Evolutionary conservation across 2,888 invertebrate genomes (phyloP).

Genomic region (Bhutanitis thaidina): DNA sequence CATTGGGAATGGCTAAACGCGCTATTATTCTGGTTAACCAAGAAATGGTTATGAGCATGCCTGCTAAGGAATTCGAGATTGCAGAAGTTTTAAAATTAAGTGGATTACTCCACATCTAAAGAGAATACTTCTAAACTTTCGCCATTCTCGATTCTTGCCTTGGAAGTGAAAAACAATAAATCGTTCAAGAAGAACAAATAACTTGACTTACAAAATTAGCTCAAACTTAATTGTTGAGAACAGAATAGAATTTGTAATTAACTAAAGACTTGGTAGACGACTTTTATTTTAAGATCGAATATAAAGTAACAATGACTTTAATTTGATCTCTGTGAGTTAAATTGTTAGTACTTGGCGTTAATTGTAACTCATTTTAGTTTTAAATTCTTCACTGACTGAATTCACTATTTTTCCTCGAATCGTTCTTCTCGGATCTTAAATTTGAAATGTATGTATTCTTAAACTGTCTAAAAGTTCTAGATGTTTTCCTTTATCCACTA

Average conservation of each 20-base stretch:
- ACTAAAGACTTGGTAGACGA: conserved; percentile 16
- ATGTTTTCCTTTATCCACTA: too few species aligned
- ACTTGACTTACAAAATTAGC: conserved; percentile 59
- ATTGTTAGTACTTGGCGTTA: conserved; percentile 29
- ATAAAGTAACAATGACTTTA: conserved; percentile 11
- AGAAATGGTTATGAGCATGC: conserved; percentile 27
- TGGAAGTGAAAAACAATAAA: conserved; percentile 52
- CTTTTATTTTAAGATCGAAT: conserved; percentile 14
- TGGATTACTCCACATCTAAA: conserved; percentile 52
- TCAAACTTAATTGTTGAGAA: conserved; percentile 54
- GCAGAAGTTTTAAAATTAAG: conserved; percentile 53
- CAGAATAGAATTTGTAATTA: conserved; percentile 43
- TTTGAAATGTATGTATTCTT: too few species aligned
- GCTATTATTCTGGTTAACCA: conserved; percentile 3
- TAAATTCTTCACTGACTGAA: too few species aligned
- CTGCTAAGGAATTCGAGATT: conserved; percentile 38
- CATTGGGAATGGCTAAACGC: background rate
- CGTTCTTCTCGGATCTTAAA: too few species aligned
- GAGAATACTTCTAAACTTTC: conserved; percentile 56
- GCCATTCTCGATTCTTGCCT: conserved; percentile 35
- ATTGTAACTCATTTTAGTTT: conserved; percentile 11
- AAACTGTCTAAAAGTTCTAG: too few species aligned
- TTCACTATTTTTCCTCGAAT: too few species aligned
- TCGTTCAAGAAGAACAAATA: conserved; percentile 62
- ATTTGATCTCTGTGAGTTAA: conserved; percentile 13